phyloP scores from a whole-genome alignment of 2,113 vertebrate genomes.

The Gymnobelideus leadbeateri region DNA sequence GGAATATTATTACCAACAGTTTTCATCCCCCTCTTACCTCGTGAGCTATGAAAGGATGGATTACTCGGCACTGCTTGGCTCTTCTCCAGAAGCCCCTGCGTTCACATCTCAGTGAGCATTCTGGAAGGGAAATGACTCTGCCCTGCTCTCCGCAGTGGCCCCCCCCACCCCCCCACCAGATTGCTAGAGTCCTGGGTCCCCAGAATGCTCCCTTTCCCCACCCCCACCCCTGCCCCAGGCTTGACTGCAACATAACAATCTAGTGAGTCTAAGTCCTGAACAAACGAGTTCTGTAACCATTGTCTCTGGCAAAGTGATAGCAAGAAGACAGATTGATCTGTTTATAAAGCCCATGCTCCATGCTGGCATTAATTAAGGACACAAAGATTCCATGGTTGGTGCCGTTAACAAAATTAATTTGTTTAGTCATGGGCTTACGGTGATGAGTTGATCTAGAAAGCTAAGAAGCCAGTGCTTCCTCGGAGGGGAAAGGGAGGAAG shows the following conservation, averaged over 20 bases:
- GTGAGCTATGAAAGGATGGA: neutral
- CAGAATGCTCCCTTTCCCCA: neutral
- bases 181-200: neutral
- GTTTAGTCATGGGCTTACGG: neutral
- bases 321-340: conserved; percentile 7
- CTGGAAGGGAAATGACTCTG: neutral
- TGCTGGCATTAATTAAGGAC: neutral
- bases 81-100: neutral
- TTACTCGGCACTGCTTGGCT: neutral
- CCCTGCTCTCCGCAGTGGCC: neutral
- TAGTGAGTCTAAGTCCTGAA: neutral
- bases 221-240: neutral
- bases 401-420: conserved; percentile 17
- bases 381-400: neutral
- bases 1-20: neutral
- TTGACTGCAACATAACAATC: neutral
- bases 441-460: neutral
- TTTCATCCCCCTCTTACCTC: neutral
- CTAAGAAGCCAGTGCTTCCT: neutral
- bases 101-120: neutral
- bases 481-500: neutral
- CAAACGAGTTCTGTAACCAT: neutral
- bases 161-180: neutral
- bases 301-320: neutral
- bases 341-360: neutral